Conservation (phyloP, 2,888 invertebrate genomes). For the Panopea generosa region DNA sequence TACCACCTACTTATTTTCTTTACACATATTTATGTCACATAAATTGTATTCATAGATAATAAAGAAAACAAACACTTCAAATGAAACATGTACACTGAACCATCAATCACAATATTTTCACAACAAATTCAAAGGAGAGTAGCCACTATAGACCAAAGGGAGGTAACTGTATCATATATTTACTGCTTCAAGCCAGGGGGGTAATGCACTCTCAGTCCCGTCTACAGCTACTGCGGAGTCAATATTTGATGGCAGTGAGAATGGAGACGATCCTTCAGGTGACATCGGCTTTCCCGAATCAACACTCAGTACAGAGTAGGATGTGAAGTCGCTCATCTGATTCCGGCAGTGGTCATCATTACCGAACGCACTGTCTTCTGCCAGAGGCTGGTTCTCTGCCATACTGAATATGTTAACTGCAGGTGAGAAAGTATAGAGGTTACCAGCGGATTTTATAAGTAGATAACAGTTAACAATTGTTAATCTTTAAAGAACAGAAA, state of each 20-base stretch:
- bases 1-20: no score
- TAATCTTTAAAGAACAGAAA: no score
- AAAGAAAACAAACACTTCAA: no score
- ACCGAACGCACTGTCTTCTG: slow-evolving; percentile 47
- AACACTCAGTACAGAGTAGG: slow-evolving; percentile 14
- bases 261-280: slow-evolving; percentile 50
- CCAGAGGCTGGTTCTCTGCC: slow-evolving; percentile 1
- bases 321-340: slow-evolving; percentile 22
- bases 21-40: no score
- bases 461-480: no score
- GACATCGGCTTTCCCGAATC: slow-evolving; percentile 68
- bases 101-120: no score
- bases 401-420: slow-evolving; percentile 26
- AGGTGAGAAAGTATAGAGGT: slow-evolving; percentile 1
- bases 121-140: no score
- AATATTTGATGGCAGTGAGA: slow-evolving; percentile 27
- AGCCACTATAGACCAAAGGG: no score
- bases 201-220: slow-evolving; percentile 29
- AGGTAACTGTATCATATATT: slow-evolving; percentile 11
- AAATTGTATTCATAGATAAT: no score
- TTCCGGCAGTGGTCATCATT: slow-evolving; percentile 23
- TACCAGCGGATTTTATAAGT: not conserved
- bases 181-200: slow-evolving; percentile 70
- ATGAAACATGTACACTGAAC: no score
- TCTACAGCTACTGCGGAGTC: slow-evolving; percentile 6